A percentile compares a stretch with the other conserved stretches of the same genome.
Conservation (phyloP, 2,888 invertebrate genomes). For the Drosophila aldrichi region DNA sequence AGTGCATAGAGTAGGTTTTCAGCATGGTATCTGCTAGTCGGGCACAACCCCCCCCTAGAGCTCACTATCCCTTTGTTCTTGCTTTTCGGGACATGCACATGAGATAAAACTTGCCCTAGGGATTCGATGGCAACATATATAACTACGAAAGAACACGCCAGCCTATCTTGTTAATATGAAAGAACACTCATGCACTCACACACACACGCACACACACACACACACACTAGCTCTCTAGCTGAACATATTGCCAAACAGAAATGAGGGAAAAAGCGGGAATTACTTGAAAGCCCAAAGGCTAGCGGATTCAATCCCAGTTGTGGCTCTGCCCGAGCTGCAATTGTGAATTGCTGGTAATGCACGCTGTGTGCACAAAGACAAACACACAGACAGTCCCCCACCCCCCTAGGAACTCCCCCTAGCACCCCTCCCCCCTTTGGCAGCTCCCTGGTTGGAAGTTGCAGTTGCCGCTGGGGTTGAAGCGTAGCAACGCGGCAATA, state of each 20-base stretch:
- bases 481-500: conserved; percentile 10
- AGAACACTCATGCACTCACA: not conserved
- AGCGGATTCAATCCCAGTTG: conserved; percentile 1
- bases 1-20: not conserved
- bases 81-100: conserved; percentile 10
- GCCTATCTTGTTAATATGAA: conserved; percentile 28
- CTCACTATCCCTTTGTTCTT: not conserved
- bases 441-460: not conserved
- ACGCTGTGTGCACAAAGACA: not conserved
- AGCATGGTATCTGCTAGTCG: not conserved
- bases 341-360: not conserved
- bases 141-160: conserved; percentile 31
- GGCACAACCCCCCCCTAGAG: not conserved
- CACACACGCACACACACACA: not conserved
- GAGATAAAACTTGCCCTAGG: not conserved
- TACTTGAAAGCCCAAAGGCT: conserved; percentile 9
- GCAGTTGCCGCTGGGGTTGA: not conserved
- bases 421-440: not conserved
- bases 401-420: no score
- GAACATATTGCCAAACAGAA: conserved; percentile 23
- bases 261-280: not conserved
- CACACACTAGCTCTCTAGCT: not conserved
- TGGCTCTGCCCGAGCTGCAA: not conserved
- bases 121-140: conserved; percentile 8
- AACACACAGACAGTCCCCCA: not conserved